Percentiles rank a stretch among this genome's conserved stretches.
These are phyloP conservation scores for Heliconius aoede DNA, from an alignment of 2,888 invertebrate genomes.

Conservation along the genomic window DNA sequence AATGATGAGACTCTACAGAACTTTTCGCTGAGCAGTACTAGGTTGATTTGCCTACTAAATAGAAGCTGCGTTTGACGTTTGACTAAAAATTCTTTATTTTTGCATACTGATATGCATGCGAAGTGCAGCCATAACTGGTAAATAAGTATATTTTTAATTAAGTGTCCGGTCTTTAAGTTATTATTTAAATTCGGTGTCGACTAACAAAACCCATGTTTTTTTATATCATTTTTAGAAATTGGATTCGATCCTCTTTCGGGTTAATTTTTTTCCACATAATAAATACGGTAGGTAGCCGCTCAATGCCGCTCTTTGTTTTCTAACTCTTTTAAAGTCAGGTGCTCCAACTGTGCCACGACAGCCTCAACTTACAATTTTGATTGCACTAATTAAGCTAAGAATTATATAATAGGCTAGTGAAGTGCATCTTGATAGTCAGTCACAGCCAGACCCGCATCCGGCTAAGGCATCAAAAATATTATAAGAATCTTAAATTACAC, in stretches of 20 bases:
- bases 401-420: background rate
- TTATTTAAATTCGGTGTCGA: too few relatives aligned
- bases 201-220: too few relatives aligned
- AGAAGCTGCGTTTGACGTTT: conserved; percentile 4
- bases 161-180: too few relatives aligned
- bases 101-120: background rate
- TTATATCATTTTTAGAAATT: too few relatives aligned
- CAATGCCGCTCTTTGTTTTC: too few relatives aligned
- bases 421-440: background rate
- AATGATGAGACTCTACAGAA: conserved; percentile 14
- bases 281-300: too few relatives aligned
- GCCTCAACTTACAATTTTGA: background rate
- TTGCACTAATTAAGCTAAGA: background rate
- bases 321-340: too few relatives aligned
- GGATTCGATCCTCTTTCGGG: too few relatives aligned
- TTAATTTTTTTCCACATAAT: too few relatives aligned
- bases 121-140: too few relatives aligned
- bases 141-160: too few relatives aligned
- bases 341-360: too few relatives aligned
- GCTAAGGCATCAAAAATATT: conserved; percentile 18
- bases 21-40: background rate
- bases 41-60: conserved; percentile 6
- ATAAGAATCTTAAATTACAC: conserved; percentile 28
- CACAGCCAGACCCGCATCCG: background rate
- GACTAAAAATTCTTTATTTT: background rate